Evolutionary conservation across 2,113 vertebrate species (phyloP).

Genomic region (Lanius collurio): DNA sequence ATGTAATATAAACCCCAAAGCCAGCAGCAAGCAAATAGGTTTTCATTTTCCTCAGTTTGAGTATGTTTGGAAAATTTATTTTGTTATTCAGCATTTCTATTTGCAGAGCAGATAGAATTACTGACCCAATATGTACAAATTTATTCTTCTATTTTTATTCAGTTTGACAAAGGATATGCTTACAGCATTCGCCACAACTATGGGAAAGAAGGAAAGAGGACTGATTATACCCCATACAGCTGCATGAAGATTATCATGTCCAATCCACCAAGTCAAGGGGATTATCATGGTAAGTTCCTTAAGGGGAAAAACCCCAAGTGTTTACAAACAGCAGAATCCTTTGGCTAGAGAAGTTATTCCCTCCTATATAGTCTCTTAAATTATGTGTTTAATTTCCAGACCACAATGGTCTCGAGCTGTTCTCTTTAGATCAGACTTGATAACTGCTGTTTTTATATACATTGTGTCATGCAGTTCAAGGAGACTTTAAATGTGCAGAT

Average conservation of each 20-base stretch:
- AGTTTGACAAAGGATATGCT: conserved; percentile 98
- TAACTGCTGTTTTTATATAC: background rate
- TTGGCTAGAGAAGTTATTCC: background rate
- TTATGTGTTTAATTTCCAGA: background rate
- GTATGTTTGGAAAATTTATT: conserved; percentile 53
- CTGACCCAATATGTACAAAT: conserved; percentile 49
- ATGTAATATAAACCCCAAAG: background rate
- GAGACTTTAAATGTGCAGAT: background rate
- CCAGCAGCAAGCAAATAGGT: background rate
- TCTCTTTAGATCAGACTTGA: background rate
- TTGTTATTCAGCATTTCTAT: conserved; percentile 72
- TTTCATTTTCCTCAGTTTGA: background rate
- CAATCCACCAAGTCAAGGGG: conserved; percentile 91
- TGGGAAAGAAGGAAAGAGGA: conserved; percentile 94
- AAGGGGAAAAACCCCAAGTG: background rate
- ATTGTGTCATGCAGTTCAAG: background rate
- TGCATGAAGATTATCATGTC: conserved; percentile 99
- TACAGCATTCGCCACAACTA: conserved; percentile 95
- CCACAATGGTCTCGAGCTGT: background rate
- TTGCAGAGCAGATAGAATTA: conserved; percentile 64
- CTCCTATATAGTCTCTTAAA: background rate
- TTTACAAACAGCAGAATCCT: background rate
- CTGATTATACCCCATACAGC: conserved; percentile 96
- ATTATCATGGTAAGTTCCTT: conserved; percentile 91
- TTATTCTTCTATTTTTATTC: conserved; percentile 49